phyloP scores from a whole-genome alignment of 2,113 vertebrate species.

The Daphoenositta chrysoptera region DNA sequence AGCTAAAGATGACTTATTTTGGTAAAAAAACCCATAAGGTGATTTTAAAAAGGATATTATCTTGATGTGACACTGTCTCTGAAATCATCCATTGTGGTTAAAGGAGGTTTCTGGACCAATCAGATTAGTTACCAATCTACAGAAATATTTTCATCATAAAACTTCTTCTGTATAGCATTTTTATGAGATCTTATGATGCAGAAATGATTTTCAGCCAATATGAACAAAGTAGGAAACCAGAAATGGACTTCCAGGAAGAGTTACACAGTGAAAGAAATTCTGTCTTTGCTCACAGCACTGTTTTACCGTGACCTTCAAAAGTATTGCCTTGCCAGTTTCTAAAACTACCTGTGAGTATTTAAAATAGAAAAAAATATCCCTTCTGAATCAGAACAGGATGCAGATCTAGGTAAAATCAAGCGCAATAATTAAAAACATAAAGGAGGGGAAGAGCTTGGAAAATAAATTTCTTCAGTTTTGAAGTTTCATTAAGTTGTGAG shows the following conservation, averaged over 20 bases:
- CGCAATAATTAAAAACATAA: background rate
- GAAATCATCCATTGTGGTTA: background rate
- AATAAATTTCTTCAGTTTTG: background rate
- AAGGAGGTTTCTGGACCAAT: background rate
- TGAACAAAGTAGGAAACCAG: background rate
- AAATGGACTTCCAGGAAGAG: background rate
- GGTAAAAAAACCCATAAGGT: background rate
- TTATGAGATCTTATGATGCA: background rate
- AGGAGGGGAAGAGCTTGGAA: background rate
- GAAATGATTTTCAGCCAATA: background rate
- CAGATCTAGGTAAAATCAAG: background rate
- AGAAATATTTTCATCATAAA: background rate
- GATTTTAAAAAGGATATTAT: background rate
- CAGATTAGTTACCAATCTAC: background rate
- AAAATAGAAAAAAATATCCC: background rate
- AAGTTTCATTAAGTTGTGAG: background rate
- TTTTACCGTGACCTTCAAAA: background rate
- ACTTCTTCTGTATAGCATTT: background rate
- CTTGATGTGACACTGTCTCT: background rate
- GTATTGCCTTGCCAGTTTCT: background rate
- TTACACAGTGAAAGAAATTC: background rate
- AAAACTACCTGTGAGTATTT: background rate
- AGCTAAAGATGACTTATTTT: background rate
- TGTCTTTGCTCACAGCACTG: background rate
- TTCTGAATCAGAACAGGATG: background rate